Evolutionary conservation across 2,113 vertebrate species (phyloP).

Genomic region (Mystacornis crossleyi): DNA sequence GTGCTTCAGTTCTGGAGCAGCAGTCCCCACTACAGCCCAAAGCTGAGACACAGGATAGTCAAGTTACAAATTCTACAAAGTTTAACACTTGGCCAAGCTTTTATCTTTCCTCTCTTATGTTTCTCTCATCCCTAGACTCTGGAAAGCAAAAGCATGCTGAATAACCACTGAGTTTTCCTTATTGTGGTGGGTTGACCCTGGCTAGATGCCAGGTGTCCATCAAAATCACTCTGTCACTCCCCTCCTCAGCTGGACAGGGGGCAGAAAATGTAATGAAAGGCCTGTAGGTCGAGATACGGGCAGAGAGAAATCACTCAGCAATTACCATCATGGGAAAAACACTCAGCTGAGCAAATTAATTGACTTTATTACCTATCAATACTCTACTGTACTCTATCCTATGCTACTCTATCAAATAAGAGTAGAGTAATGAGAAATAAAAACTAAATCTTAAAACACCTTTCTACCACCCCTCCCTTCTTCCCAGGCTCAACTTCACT

Average conservation of each 20-base stretch:
- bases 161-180: not conserved
- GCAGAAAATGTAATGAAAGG: not conserved
- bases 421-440: not conserved
- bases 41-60: not conserved
- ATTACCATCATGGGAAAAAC: not conserved
- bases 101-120: not conserved
- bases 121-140: not conserved
- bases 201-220: not conserved
- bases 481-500: not conserved
- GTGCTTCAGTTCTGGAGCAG: not conserved
- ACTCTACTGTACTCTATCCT: not conserved
- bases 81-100: not conserved
- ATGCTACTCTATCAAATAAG: not conserved
- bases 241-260: not conserved
- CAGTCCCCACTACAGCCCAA: not conserved
- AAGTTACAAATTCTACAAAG: not conserved
- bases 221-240: not conserved
- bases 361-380: not conserved
- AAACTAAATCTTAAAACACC: not conserved
- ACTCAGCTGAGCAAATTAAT: not conserved
- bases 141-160: not conserved
- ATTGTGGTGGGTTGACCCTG: not conserved
- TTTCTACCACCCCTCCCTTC: not conserved
- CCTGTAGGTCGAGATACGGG: rapidly evolving
- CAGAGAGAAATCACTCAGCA: not conserved